Base-by-base conservation (phyloP, 2,113 vertebrate genomes). In the Notothenia rossii region DNA sequence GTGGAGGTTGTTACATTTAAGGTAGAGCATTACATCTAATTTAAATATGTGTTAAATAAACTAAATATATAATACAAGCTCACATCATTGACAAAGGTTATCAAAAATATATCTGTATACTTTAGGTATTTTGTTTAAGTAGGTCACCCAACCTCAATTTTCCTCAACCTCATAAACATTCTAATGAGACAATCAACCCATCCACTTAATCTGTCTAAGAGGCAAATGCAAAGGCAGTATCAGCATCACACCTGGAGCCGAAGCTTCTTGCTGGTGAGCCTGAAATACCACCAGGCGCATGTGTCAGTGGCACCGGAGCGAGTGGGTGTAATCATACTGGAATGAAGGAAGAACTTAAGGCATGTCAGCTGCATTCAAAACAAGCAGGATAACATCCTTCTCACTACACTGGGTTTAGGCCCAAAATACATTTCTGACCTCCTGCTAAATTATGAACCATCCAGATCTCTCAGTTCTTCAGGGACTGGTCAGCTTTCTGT, bases 301-400 rank as follows among this genome's bases (percentile, higher is more conserved):
- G 15, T 72, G 59, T 65, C 73, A 82, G 55, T 70, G 82, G 45
- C 63, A 56, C 54, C 46, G n/a, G 60, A 68, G 69, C 22, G 53
- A 69, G 75, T 78, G 83, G 65, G 68, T 54, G 59, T 77, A 75
- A 79, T 54, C 61, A 50, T 70, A 55, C 62, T 73, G 78, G 62
- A 90, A 90, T 86, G 84, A 88, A 86, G 64, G 56, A 81, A 89
- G 78, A 86, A 86, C 77, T 74, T 63, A n/a, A 75, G 55, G 64
- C 69, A 79, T 71, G 77, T 84, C 60, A 81, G 81, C 75, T 73
- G 72, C 65, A 82, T 66, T 80, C 75, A 79, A 18, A 66, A 59
- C 67, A 82, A 76, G 72, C 55, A 72, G 69, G 74, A 87, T 70
- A 79, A 74, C 69, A 72, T 89, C 63, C 65, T 22, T 22, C 22